Percentiles rank a stretch among this genome's conserved stretches.
These are phyloP conservation scores for Patella ulyssiponensis DNA, from an alignment of 2,888 invertebrate species.

Conservation along the genomic window DNA sequence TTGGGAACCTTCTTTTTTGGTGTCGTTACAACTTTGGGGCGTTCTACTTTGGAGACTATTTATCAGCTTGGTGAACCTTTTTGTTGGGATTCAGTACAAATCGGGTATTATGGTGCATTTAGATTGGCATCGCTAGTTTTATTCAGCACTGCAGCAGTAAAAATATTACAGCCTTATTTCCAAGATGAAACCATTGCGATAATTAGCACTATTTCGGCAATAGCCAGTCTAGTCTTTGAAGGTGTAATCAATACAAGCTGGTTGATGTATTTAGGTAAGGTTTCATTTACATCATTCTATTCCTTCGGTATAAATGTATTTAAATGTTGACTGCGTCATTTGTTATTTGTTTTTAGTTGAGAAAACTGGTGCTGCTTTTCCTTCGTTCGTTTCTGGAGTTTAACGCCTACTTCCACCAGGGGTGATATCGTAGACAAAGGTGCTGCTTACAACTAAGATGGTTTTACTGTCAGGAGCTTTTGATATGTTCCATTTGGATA, in stretches of 20 bases:
- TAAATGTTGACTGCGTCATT: too few species aligned
- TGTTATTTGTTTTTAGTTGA: too few species aligned
- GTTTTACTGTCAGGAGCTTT: too few species aligned
- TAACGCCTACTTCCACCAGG: too few species aligned
- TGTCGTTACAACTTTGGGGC: constrained; percentile 28
- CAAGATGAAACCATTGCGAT: constrained; percentile 40
- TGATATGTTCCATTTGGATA: too few species aligned
- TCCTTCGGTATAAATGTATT: too few species aligned
- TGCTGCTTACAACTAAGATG: too few species aligned
- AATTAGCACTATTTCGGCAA: constrained; percentile 32
- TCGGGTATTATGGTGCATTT: constrained; percentile 38
- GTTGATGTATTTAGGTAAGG: constrained; percentile 42
- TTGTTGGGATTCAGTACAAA: constrained; percentile 44
- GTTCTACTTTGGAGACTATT: constrained; percentile 36
- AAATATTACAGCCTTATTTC: constrained; percentile 36
- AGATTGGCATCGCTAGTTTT: constrained; percentile 32
- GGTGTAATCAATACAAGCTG: constrained; percentile 35
- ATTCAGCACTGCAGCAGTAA: constrained; percentile 33
- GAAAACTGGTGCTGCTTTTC: too few species aligned
- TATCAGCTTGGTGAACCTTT: constrained; percentile 44
- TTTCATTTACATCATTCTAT: too few species aligned
- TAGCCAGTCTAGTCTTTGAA: constrained; percentile 33
- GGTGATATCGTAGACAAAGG: too few species aligned
- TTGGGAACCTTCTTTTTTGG: constrained; percentile 30
- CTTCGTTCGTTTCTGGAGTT: too few species aligned